Evolutionary conservation across 2,888 invertebrate genomes (phyloP).

Genomic region (Thereva nobilitata): DNA sequence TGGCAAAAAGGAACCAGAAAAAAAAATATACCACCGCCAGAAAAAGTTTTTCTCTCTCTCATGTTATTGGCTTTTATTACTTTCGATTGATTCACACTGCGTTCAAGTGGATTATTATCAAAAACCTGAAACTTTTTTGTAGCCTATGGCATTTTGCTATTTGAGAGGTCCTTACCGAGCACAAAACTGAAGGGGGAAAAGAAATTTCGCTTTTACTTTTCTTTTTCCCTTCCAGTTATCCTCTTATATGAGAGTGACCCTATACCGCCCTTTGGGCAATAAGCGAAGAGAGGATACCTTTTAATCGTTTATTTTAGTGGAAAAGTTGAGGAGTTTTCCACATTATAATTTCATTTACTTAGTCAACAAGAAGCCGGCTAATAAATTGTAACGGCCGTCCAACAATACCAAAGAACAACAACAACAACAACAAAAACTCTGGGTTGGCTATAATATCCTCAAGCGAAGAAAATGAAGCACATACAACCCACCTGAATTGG

Average conservation of each 20-base stretch:
- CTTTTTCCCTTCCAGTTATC: too few species aligned
- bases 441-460: too few species aligned
- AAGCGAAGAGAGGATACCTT: too few species aligned
- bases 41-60: constrained; percentile 23
- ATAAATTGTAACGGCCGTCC: constrained; percentile 9
- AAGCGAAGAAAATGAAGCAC: too few species aligned
- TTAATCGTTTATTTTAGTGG: too few species aligned
- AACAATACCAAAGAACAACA: neutral
- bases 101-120: constrained; percentile 31
- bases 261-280: too few species aligned
- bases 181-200: constrained; percentile 2
- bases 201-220: too few species aligned
- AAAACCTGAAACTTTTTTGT: constrained; percentile 19
- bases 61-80: constrained; percentile 27
- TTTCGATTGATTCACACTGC: constrained; percentile 30
- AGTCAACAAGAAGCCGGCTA: neutral
- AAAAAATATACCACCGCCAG: neutral
- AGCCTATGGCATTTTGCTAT: constrained; percentile 4
- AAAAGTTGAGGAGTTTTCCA: neutral
- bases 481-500: too few species aligned
- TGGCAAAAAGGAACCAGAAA: neutral
- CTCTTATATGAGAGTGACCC: too few species aligned
- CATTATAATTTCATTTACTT: constrained; percentile 11
- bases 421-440: too few species aligned
- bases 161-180: neutral